Conservation (phyloP, 2,888 invertebrate genomes). For the Oxycera nigricornis region DNA sequence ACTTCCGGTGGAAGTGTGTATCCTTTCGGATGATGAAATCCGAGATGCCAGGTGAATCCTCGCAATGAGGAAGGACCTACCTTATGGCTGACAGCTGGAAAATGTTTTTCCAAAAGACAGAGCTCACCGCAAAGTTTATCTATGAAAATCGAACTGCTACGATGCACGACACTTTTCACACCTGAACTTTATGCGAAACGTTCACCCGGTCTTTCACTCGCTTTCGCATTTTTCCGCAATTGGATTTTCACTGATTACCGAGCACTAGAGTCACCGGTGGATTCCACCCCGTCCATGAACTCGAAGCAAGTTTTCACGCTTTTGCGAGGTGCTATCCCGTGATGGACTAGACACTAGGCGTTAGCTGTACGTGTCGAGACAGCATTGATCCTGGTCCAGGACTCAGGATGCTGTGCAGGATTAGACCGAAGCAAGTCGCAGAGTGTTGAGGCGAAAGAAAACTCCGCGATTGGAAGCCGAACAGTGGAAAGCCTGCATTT, state of each 20-base stretch:
- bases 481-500: slow-evolving; percentile 14
- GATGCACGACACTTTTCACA: slow-evolving; percentile 9
- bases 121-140: slow-evolving; percentile 14
- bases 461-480: background rate
- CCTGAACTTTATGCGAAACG: background rate
- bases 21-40: too few species aligned
- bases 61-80: background rate
- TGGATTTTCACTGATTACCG: slow-evolving; percentile 42
- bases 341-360: slow-evolving; percentile 15
- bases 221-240: slow-evolving; percentile 36
- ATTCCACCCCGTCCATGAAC: background rate
- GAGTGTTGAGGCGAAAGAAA: background rate
- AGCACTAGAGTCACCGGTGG: slow-evolving; percentile 7
- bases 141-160: background rate
- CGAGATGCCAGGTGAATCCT: too few species aligned
- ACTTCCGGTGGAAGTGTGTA: too few species aligned
- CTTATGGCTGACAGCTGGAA: slow-evolving; percentile 15
- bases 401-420: slow-evolving; percentile 7
- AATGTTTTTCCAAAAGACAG: slow-evolving; percentile 9
- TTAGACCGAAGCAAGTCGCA: background rate
- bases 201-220: background rate
- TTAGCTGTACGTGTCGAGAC: background rate
- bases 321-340: background rate
- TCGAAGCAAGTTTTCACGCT: background rate
- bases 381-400: slow-evolving; percentile 15